These are phyloP conservation scores for Epinotia ramella DNA, from an alignment of 2,888 invertebrate genomes.

Conservation along the genomic window DNA sequence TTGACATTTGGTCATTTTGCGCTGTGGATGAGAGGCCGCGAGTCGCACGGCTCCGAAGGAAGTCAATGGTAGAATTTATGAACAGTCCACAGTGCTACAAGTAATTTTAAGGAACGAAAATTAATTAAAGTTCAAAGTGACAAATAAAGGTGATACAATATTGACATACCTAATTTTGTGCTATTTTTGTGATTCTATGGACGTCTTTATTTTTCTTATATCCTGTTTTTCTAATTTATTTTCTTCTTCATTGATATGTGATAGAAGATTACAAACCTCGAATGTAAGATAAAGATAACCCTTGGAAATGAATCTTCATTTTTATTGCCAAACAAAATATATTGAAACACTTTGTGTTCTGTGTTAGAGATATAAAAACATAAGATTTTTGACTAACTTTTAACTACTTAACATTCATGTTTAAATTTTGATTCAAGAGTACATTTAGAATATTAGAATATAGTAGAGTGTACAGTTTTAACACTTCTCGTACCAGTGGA, in stretches of 20 bases:
- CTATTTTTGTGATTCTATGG: constrained; percentile 78
- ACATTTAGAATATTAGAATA: constrained; percentile 77
- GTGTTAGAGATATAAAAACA: constrained; percentile 60
- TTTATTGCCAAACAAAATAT: constrained; percentile 61
- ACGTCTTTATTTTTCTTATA: constrained; percentile 74
- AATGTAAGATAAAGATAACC: constrained; percentile 78
- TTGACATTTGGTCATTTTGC: constrained; percentile 79
- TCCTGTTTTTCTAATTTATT: constrained; percentile 81
- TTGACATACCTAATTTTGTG: constrained; percentile 77
- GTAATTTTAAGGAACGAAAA: constrained; percentile 80
- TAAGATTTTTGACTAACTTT: constrained; percentile 74
- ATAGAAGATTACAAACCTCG: constrained; percentile 80
- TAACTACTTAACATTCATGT: constrained; percentile 62
- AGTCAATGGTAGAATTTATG: constrained; percentile 42
- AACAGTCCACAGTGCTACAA: constrained; percentile 70
- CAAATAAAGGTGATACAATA: constrained; percentile 80
- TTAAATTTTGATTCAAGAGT: constrained; percentile 70
- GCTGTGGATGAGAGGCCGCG: constrained; percentile 60
- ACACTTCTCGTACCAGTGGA: constrained; percentile 69
- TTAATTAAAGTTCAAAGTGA: constrained; percentile 82
- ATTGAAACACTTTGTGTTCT: constrained; percentile 70
- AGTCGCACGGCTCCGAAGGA: constrained; percentile 6
- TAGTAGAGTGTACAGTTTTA: constrained; percentile 79
- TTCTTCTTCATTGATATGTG: constrained; percentile 74
- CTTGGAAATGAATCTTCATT: constrained; percentile 75